These are phyloP conservation scores for Orchestes rusci DNA, from an alignment of 2,888 invertebrate species.

Conservation along the genomic window DNA sequence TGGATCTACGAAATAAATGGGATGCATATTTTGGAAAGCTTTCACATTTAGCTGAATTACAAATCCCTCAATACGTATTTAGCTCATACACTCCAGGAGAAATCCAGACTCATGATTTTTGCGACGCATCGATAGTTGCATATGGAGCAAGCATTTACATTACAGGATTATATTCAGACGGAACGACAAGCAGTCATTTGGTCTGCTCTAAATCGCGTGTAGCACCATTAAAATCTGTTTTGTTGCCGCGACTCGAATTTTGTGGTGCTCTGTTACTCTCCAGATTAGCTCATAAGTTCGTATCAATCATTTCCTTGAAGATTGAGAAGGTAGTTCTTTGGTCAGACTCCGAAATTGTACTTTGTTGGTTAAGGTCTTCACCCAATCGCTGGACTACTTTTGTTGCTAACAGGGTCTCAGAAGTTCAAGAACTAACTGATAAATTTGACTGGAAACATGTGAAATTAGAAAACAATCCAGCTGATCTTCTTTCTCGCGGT, in stretches of 20 bases:
- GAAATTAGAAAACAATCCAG: conserved; percentile 6
- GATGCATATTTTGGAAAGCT: conserved; percentile 1
- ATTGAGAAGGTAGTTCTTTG: not conserved
- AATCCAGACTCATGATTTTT: conserved; percentile 4
- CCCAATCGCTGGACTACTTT: conserved; percentile 4
- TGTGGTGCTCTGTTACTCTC: not conserved
- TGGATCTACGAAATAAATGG: not conserved
- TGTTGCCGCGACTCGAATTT: not conserved
- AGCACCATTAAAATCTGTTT: conserved; percentile 1
- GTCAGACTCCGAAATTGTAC: not conserved
- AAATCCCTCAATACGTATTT: conserved; percentile 1
- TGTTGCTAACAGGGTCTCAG: conserved; percentile 4
- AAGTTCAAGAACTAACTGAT: conserved; percentile 4
- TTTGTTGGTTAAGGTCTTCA: conserved; percentile 2
- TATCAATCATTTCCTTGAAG: no score
- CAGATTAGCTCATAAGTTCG: not conserved
- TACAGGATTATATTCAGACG: not conserved
- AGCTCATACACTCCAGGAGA: not conserved
- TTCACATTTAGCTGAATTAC: not conserved
- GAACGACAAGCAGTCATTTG: not conserved
- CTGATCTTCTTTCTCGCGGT: conserved; percentile 5
- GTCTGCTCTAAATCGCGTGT: conserved; percentile 1
- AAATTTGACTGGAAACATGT: conserved; percentile 1
- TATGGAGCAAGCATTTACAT: conserved; percentile 1
- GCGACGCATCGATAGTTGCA: not conserved